Conservation (phyloP, 2,113 vertebrate genomes). For the Eulemur macaco region DNA sequence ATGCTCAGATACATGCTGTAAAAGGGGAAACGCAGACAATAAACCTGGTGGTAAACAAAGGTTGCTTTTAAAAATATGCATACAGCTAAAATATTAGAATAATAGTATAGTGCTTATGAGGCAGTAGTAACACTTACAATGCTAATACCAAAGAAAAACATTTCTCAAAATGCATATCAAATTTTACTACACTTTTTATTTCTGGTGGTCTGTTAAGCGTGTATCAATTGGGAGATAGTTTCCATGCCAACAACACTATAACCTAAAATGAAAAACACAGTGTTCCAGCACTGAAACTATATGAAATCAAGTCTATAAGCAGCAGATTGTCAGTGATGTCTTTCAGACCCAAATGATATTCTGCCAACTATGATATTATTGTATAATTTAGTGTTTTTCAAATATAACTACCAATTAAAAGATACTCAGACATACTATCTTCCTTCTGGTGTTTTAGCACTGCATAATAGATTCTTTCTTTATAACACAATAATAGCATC, state of each 20-base stretch:
- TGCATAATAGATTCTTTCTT: constrained; percentile 71
- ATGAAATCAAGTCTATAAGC: constrained; percentile 22
- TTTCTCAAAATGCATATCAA: constrained; percentile 33
- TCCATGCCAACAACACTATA: background rate
- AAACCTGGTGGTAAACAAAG: background rate
- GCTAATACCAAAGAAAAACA: background rate
- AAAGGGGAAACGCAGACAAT: background rate
- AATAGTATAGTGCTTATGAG: background rate
- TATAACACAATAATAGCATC: constrained; percentile 55
- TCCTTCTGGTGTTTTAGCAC: constrained; percentile 71
- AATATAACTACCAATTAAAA: constrained; percentile 80
- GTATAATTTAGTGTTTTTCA: constrained; percentile 79
- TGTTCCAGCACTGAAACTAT: constrained; percentile 16
- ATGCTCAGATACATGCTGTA: background rate
- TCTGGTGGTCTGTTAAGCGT: background rate
- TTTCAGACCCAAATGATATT: constrained; percentile 67
- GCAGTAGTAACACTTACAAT: background rate
- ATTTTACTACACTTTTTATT: constrained; percentile 38
- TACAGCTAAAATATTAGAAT: constrained; percentile 1
- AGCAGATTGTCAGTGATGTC: constrained; percentile 66
- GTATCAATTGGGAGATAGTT: background rate
- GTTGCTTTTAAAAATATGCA: background rate
- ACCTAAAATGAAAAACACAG: background rate
- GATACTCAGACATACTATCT: constrained; percentile 65
- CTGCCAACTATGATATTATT: constrained; percentile 70